Evolutionary conservation across 2,113 vertebrate species (phyloP).

Genomic region (Pteronura brasiliensis): DNA sequence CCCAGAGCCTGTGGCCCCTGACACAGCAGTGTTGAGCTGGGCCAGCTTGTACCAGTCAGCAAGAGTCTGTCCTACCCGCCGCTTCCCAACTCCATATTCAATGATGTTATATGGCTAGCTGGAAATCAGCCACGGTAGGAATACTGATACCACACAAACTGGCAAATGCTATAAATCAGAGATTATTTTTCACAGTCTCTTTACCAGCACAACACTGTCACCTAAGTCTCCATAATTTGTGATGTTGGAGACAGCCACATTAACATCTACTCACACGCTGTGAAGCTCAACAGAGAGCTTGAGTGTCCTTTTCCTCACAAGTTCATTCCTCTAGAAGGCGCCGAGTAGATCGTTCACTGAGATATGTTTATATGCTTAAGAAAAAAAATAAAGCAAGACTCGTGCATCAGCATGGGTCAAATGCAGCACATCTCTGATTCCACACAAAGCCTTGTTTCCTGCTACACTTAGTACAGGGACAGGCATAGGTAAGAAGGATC

Average conservation of each 20-base stretch:
- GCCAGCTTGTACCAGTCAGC: not conserved
- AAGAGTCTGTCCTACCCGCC: not conserved
- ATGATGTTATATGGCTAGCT: not conserved
- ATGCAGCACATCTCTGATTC: not conserved
- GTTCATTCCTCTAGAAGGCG: not conserved
- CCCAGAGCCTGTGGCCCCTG: not conserved
- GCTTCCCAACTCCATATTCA: not conserved
- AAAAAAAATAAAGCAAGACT: not conserved
- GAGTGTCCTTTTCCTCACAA: not conserved
- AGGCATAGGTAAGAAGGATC: not conserved
- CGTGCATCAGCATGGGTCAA: not conserved
- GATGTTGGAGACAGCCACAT: not conserved
- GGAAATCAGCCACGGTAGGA: not conserved
- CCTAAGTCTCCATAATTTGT: not conserved
- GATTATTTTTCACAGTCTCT: not conserved
- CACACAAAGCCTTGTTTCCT: not conserved
- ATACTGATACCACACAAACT: not conserved
- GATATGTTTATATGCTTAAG: not conserved
- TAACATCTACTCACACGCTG: not conserved
- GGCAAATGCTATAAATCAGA: not conserved
- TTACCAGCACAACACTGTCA: not conserved
- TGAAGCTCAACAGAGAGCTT: not conserved
- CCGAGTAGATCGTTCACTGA: not conserved
- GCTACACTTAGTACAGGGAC: not conserved
- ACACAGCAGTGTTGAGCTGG: not conserved